These are phyloP conservation scores for Syrmaticus mikado DNA, from an alignment of 2,113 vertebrate genomes.

Conservation along the genomic window DNA sequence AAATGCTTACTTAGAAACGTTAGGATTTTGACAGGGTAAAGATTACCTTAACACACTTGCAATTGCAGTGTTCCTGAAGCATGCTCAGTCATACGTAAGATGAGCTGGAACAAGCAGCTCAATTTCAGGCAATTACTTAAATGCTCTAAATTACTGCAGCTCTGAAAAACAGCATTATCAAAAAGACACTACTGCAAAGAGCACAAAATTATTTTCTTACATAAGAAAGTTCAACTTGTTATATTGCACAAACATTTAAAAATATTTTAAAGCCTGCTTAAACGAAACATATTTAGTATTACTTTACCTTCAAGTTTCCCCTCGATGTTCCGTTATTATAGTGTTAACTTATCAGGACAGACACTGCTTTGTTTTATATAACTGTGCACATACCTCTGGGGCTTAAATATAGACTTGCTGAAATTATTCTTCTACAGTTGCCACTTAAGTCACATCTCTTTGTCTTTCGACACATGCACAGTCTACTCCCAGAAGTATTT, in stretches of 20 bases:
- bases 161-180: neutral
- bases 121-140: neutral
- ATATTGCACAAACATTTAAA: neutral
- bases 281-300: neutral
- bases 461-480: neutral
- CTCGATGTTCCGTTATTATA: neutral
- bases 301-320: neutral
- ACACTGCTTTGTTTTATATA: neutral
- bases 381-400: neutral
- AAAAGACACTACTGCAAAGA: neutral
- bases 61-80: neutral
- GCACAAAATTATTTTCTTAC: neutral
- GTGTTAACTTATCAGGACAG: neutral
- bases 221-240: neutral
- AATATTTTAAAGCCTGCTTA: neutral
- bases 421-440: neutral
- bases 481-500: constrained; percentile 65
- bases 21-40: neutral
- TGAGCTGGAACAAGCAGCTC: neutral
- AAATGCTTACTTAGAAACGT: neutral
- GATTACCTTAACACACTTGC: neutral
- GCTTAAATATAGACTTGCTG: neutral
- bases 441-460: neutral
- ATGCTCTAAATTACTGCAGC: neutral
- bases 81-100: neutral